These are phyloP conservation scores for Frankliniella intonsa DNA, from an alignment of 2,888 invertebrate genomes.

Conservation along the genomic window DNA sequence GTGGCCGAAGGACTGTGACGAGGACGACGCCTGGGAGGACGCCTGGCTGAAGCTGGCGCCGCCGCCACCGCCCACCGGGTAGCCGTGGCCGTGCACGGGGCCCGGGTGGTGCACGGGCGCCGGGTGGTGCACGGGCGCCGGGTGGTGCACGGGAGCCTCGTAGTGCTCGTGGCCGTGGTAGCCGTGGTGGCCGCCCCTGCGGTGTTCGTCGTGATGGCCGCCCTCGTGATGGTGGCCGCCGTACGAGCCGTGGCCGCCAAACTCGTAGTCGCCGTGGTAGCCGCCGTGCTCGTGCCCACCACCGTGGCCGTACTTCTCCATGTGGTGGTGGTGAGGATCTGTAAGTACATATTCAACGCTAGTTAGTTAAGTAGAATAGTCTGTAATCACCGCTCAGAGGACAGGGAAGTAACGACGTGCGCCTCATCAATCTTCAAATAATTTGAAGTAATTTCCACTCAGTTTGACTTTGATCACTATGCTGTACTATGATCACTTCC, in stretches of 20 bases:
- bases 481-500: too few relatives aligned
- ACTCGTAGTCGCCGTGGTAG: neutral
- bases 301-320: neutral
- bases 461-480: too few relatives aligned
- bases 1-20: conserved; percentile 1
- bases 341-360: neutral
- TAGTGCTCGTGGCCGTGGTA: neutral
- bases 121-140: neutral
- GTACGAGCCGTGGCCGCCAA: too few relatives aligned
- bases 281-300: neutral
- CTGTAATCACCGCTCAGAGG: neutral
- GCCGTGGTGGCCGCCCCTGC: neutral
- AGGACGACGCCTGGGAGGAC: neutral
- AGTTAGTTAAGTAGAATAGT: neutral
- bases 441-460: too few relatives aligned
- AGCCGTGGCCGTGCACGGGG: conserved; percentile 9
- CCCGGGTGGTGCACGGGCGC: neutral
- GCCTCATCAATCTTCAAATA: too few relatives aligned
- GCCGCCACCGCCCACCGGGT: neutral
- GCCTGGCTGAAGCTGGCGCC: conserved; percentile 21
- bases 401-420: neutral
- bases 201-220: neutral
- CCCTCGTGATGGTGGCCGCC: neutral
- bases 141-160: neutral
- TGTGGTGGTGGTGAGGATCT: neutral